Evolutionary conservation across 2,888 invertebrate species (phyloP).

Genomic region (Drosophila ustulata): DNA sequence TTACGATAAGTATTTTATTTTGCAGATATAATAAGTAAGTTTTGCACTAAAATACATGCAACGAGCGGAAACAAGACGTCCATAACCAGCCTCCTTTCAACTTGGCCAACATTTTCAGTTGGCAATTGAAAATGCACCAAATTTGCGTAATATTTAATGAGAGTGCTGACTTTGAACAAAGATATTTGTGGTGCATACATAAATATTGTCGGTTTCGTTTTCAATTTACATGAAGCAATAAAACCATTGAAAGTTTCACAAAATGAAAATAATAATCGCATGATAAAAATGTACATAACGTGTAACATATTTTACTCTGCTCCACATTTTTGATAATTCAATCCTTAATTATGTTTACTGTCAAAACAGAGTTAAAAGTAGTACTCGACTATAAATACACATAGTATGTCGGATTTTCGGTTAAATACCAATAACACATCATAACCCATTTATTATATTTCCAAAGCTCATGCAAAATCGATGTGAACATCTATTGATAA

Average conservation of each 20-base stretch:
- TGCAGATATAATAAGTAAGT: constrained; percentile 16
- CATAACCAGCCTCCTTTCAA: background rate
- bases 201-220: too few species aligned
- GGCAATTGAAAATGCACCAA: background rate
- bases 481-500: background rate
- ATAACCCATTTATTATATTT: background rate
- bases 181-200: too few species aligned
- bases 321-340: background rate
- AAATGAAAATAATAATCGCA: too few species aligned
- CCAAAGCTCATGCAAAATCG: background rate
- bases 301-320: background rate
- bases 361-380: background rate
- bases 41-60: background rate
- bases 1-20: constrained; percentile 62
- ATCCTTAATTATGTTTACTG: background rate
- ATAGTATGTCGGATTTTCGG: too few species aligned
- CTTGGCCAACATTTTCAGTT: background rate
- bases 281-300: background rate
- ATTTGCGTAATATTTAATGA: background rate
- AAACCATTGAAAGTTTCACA: too few species aligned
- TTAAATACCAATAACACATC: background rate
- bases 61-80: background rate
- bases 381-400: too few species aligned
- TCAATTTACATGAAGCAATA: too few species aligned
- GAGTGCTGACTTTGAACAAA: background rate